These are phyloP conservation scores for Pomacea canaliculata DNA, from an alignment of 2,888 invertebrate species.

Conservation along the genomic window DNA sequence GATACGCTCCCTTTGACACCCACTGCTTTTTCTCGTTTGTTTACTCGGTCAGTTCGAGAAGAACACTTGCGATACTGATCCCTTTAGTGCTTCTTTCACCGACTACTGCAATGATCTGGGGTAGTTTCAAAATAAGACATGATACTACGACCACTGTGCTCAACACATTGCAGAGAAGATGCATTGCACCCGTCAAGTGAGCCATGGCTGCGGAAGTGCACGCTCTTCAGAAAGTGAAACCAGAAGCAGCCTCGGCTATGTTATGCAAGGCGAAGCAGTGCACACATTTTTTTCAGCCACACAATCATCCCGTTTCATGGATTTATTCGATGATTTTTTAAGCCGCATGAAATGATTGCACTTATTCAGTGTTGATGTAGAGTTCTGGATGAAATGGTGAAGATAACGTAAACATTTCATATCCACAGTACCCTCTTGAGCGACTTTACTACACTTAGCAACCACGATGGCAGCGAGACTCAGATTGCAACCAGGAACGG, in stretches of 20 bases:
- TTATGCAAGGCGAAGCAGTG: too few species aligned
- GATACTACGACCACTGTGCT: slow-evolving; percentile 45
- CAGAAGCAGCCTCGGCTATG: too few species aligned
- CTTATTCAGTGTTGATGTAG: too few species aligned
- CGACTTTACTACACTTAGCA: not conserved
- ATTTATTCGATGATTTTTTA: too few species aligned
- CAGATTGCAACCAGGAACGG: not conserved
- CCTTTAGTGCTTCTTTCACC: slow-evolving; percentile 46
- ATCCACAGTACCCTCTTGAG: too few species aligned
- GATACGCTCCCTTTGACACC: too few species aligned
- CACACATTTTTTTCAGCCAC: too few species aligned
- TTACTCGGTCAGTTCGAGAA: slow-evolving; percentile 53
- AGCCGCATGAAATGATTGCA: too few species aligned
- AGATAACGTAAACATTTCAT: too few species aligned
- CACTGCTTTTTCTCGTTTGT: not conserved
- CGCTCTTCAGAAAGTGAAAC: not conserved
- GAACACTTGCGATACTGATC: slow-evolving; percentile 47
- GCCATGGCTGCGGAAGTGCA: not conserved
- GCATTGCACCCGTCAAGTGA: slow-evolving; percentile 22
- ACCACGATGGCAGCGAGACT: slow-evolving; percentile 7
- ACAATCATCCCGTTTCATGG: too few species aligned
- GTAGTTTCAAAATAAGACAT: slow-evolving; percentile 50
- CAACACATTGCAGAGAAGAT: slow-evolving; percentile 39
- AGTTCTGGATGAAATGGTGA: too few species aligned
- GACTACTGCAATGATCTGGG: slow-evolving; percentile 49